Evolutionary conservation across 2,797 vertebrate species (phyloP).

Genomic region (Artibeus jamaicensis): DNA sequence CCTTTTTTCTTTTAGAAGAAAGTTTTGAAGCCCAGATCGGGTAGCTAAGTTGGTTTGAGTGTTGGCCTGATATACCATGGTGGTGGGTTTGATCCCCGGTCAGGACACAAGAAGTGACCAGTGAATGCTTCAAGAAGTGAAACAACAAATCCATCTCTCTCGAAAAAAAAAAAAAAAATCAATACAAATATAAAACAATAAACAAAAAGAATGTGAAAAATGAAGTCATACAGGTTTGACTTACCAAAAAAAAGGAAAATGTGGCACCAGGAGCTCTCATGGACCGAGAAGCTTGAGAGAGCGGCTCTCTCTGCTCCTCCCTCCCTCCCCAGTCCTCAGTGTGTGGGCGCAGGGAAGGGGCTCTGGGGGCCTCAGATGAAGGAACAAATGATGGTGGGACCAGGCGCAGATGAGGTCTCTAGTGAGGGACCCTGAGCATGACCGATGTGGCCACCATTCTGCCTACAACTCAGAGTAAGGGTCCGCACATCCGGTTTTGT

Average conservation of each 20-base stretch:
- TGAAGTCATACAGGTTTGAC: neutral
- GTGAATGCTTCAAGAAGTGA: neutral
- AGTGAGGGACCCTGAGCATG: neutral
- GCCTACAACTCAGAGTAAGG: neutral
- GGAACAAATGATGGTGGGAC: neutral
- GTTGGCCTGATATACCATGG: neutral
- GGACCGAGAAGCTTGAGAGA: neutral
- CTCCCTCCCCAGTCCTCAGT: neutral
- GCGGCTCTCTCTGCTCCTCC: neutral
- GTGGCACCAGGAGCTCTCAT: neutral
- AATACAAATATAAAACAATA: neutral
- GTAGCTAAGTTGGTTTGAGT: neutral
- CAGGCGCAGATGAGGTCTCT: neutral
- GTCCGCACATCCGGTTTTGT: neutral
- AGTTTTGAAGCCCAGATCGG: neutral
- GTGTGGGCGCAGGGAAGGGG: neutral
- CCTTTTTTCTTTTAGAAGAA: neutral
- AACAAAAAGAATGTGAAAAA: neutral
- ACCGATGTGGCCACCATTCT: rapidly evolving
- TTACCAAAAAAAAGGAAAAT: neutral
- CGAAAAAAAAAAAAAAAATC: too few species aligned
- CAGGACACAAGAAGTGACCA: neutral
- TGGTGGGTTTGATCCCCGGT: neutral
- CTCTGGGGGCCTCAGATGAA: neutral
- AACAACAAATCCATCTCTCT: neutral